Conservation (phyloP, 2,113 vertebrate genomes). For the Athene cunicularia region DNA sequence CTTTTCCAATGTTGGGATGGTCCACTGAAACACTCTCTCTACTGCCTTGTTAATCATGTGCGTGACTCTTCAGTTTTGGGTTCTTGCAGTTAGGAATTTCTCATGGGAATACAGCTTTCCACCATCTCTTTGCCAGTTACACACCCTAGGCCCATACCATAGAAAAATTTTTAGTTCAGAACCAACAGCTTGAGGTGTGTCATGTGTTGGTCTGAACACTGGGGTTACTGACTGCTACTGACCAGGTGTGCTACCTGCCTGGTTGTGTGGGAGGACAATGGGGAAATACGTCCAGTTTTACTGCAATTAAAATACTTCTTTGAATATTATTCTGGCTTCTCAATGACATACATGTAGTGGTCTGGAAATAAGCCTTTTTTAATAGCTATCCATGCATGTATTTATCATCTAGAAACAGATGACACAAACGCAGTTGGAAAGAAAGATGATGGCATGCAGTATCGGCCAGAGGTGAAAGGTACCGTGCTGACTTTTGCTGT, state of each 20-base stretch:
- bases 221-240: neutral
- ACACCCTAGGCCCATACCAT: neutral
- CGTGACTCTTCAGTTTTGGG: neutral
- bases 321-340: neutral
- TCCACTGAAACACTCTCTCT: neutral
- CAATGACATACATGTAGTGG: neutral
- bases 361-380: neutral
- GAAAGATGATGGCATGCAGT: slow-evolving; percentile 83
- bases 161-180: neutral
- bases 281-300: neutral
- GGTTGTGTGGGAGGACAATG: neutral
- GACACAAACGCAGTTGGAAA: slow-evolving; percentile 77
- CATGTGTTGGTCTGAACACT: rapidly evolving
- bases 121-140: neutral
- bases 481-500: neutral
- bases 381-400: neutral
- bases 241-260: neutral
- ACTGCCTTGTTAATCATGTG: neutral
- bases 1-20: neutral
- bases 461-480: slow-evolving; percentile 85
- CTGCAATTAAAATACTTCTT: neutral
- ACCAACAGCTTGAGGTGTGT: neutral
- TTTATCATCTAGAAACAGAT: slow-evolving; percentile 76
- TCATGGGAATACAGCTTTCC: neutral
- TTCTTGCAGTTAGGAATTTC: neutral